These are phyloP conservation scores for Sitobion miscanthi DNA, from an alignment of 1,140 invertebrate species.

Conservation along the genomic window DNA sequence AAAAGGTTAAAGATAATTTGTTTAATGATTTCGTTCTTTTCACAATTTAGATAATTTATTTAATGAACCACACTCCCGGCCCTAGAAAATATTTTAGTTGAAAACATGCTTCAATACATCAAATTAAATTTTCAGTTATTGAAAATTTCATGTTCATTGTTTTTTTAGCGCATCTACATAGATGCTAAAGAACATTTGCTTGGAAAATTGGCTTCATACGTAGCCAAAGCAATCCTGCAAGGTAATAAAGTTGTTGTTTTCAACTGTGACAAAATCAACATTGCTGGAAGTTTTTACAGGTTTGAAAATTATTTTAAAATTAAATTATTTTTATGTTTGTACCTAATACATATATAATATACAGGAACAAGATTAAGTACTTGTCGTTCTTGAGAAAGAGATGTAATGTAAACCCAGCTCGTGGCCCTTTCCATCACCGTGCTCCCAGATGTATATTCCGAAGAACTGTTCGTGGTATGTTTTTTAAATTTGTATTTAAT, in stretches of 20 bases:
- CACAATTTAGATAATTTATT: background rate
- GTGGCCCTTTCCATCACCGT: slow-evolving; percentile 98
- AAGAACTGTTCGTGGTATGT: slow-evolving; percentile 91
- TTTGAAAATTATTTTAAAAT: slow-evolving; percentile 60
- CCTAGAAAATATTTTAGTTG: too few species aligned
- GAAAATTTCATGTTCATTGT: background rate
- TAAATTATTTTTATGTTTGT: background rate
- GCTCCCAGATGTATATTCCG: slow-evolving; percentile 96
- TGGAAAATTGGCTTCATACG: slow-evolving; percentile 90
- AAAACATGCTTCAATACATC: background rate
- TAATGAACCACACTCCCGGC: background rate
- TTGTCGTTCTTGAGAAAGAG: slow-evolving; percentile 95
- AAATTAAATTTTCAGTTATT: background rate
- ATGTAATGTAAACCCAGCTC: slow-evolving; percentile 97
- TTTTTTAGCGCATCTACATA: slow-evolving; percentile 83
- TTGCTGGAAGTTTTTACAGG: slow-evolving; percentile 99
- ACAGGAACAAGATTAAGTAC: slow-evolving; percentile 91
- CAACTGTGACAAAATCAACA: slow-evolving; percentile 79
- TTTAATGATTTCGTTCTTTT: too few species aligned
- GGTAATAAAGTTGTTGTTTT: slow-evolving; percentile 88
- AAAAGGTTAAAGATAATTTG: too few species aligned
- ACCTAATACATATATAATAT: slow-evolving; percentile 62
- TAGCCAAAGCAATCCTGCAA: slow-evolving; percentile 88
- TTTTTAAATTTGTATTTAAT: background rate
- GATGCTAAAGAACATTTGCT: slow-evolving; percentile 83